A percentile compares a stretch with the other conserved stretches of the same genome.
Evolutionary conservation across 35 echinoderm and acorn worm species (phyloP).

Genomic region (Apostichopus japonicus): DNA sequence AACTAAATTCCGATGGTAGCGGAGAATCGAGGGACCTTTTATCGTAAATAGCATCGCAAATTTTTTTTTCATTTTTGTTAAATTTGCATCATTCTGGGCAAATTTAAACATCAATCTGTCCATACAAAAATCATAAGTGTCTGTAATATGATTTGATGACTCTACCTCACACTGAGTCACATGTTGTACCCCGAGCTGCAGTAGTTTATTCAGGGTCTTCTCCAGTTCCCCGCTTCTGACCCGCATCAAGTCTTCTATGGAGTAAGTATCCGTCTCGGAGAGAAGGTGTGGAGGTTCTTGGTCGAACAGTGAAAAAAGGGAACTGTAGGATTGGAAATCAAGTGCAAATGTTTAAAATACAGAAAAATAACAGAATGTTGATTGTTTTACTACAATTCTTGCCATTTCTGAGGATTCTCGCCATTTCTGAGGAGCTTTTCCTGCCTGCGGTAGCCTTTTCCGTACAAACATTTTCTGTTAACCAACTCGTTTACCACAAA

Average conservation of each 20-base stretch:
- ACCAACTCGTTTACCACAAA: no score
- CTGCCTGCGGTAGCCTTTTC: no score
- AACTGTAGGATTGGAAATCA: background rate
- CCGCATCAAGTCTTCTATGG: conserved; percentile 75
- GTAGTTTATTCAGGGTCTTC: conserved; percentile 44
- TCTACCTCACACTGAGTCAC: conserved; percentile 18
- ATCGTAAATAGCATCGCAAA: background rate
- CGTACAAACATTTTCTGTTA: no score
- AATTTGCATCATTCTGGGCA: no score
- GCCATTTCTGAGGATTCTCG: background rate
- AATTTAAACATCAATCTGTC: no score
- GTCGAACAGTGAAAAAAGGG: conserved; percentile 55
- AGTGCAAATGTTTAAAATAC: background rate
- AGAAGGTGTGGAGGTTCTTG: conserved; percentile 71
- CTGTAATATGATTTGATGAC: background rate
- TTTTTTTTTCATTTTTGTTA: background rate
- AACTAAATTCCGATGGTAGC: no score
- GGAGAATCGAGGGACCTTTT: background rate
- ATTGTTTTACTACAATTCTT: background rate
- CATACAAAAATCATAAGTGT: background rate
- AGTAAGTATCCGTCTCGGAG: conserved; percentile 80
- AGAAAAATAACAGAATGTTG: background rate
- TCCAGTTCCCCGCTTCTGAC: conserved; percentile 82
- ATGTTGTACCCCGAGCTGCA: conserved; percentile 39
- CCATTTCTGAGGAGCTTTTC: no score